Evolutionary conservation across 2,113 vertebrate genomes (phyloP).

Genomic region (Mohoua ochrocephala): DNA sequence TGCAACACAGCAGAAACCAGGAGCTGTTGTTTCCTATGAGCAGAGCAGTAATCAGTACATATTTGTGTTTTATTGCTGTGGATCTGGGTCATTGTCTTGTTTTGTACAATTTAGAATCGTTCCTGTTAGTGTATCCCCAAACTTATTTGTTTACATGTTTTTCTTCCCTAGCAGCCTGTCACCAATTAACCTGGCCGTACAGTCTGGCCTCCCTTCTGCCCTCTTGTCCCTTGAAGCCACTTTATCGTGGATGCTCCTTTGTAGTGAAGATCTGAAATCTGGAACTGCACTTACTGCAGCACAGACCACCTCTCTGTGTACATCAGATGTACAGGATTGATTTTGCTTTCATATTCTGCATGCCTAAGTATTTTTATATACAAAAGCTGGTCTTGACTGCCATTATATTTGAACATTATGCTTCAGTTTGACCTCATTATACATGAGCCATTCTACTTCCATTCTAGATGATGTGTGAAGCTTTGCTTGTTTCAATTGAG

Average conservation of each 20-base stretch:
- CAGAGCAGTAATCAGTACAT: background rate
- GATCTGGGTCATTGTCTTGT: slow-evolving; percentile 26
- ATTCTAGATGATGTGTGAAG: slow-evolving; percentile 45
- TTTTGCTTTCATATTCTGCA: slow-evolving; percentile 56
- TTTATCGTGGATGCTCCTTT: slow-evolving; percentile 63
- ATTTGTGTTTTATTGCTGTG: background rate
- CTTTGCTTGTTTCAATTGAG: slow-evolving; percentile 60
- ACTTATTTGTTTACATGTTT: slow-evolving; percentile 53
- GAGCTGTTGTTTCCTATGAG: background rate
- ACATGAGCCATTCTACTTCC: slow-evolving; percentile 46
- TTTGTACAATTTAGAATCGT: slow-evolving; percentile 28
- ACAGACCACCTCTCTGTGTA: slow-evolving; percentile 48
- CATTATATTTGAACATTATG: slow-evolving; percentile 40
- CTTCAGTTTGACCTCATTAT: slow-evolving; percentile 54
- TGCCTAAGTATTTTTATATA: slow-evolving; percentile 39
- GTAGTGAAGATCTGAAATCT: slow-evolving; percentile 65
- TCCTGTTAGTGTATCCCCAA: slow-evolving; percentile 48
- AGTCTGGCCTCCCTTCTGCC: slow-evolving; percentile 63
- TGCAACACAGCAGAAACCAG: background rate
- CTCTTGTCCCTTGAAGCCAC: slow-evolving; percentile 55
- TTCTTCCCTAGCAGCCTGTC: slow-evolving; percentile 65
- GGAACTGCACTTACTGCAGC: slow-evolving; percentile 66
- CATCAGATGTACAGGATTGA: slow-evolving; percentile 41
- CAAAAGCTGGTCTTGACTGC: slow-evolving; percentile 32
- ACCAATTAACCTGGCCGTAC: slow-evolving; percentile 55